Evolutionary conservation across 92 coral and sea anemone species (phyloP).

Genomic region (Paragorgia papillata): DNA sequence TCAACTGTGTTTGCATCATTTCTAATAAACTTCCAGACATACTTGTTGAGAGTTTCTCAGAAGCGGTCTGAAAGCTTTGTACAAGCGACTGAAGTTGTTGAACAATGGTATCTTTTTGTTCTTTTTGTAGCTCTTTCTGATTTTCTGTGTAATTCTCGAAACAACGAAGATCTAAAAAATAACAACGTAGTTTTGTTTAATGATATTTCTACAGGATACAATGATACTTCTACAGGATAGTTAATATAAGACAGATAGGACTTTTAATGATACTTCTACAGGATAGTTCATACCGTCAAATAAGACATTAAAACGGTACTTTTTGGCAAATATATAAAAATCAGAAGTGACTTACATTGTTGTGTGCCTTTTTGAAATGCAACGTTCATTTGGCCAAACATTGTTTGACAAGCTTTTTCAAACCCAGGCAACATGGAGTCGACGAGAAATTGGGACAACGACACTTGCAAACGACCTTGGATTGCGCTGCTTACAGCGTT

Average conservation of each 20-base stretch:
- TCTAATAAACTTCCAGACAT: slow-evolving; percentile 70
- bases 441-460: slow-evolving; percentile 83
- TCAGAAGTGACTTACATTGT: slow-evolving; percentile 77
- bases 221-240: too few species aligned
- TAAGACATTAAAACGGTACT: too few species aligned
- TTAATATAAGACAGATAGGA: too few species aligned
- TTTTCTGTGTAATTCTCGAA: slow-evolving; percentile 51
- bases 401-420: slow-evolving; percentile 83
- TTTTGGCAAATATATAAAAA: too few species aligned
- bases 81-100: slow-evolving; percentile 83
- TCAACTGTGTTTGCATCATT: slow-evolving; percentile 80
- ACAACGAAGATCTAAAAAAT: slow-evolving; percentile 71
- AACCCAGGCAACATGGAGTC: slow-evolving; percentile 83
- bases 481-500: slow-evolving; percentile 76
- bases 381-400: slow-evolving; percentile 88
- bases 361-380: slow-evolving; percentile 92
- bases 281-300: too few species aligned
- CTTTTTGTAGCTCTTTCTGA: slow-evolving; percentile 68
- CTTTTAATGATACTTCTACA: too few species aligned
- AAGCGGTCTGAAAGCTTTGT: slow-evolving; percentile 66
- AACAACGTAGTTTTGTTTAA: too few species aligned
- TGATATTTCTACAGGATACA: too few species aligned
- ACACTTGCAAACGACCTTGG: slow-evolving; percentile 79
- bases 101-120: slow-evolving; percentile 68
- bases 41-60: slow-evolving; percentile 73